phyloP scores from a whole-genome alignment of 2,797 vertebrate species.

The Hydrolagus colliei region DNA sequence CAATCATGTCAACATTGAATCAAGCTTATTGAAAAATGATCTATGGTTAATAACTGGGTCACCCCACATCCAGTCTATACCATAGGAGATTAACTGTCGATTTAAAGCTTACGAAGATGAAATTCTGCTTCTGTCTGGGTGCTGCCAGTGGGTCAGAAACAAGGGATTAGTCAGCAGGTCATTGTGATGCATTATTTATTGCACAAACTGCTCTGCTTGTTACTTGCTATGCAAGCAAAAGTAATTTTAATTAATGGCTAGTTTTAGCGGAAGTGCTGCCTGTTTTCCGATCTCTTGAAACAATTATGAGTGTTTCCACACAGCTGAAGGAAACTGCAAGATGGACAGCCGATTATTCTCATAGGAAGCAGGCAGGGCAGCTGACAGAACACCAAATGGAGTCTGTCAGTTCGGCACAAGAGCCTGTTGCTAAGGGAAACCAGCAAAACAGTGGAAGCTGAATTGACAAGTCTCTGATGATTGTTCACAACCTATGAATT shows the following conservation, averaged over 20 bases:
- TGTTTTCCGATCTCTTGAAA: background rate
- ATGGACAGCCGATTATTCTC: background rate
- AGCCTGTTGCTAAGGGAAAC: conserved; percentile 29
- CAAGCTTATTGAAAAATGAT: background rate
- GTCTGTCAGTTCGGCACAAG: conserved; percentile 34
- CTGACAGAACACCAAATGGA: conserved; percentile 35
- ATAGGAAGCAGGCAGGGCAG: background rate
- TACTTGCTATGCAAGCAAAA: background rate
- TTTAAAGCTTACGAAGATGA: background rate
- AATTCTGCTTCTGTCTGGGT: background rate
- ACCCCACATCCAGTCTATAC: background rate
- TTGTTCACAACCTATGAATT: conserved; percentile 31
- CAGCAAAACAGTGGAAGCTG: conserved; percentile 15
- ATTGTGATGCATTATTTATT: background rate
- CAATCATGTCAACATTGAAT: background rate
- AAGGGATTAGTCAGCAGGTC: background rate
- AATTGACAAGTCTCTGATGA: conserved; percentile 32
- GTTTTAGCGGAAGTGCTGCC: background rate
- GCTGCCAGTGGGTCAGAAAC: background rate
- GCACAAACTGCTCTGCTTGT: no score
- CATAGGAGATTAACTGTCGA: background rate
- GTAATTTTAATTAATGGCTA: background rate
- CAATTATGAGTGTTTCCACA: background rate
- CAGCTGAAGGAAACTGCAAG: conserved; percentile 10
- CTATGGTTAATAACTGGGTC: background rate